These are phyloP conservation scores for Buphagus erythrorhynchus DNA, from an alignment of 2,797 vertebrate genomes.

Conservation along the genomic window DNA sequence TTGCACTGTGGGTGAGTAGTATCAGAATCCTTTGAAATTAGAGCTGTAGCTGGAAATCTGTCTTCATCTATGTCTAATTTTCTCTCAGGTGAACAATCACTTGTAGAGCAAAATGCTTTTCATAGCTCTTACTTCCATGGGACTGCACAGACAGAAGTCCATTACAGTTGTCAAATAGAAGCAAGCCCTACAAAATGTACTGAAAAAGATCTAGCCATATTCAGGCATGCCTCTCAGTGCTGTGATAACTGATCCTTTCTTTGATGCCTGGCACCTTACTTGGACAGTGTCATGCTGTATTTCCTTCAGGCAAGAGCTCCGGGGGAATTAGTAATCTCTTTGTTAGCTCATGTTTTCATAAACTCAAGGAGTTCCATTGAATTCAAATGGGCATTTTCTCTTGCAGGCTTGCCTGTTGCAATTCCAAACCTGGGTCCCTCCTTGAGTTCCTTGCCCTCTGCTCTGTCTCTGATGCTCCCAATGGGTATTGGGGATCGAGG, in stretches of 20 bases:
- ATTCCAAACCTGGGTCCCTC: slow-evolving; percentile 96
- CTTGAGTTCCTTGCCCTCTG: slow-evolving; percentile 93
- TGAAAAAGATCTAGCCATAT: not conserved
- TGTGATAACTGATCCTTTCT: not conserved
- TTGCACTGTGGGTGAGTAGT: not conserved
- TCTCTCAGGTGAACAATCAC: not conserved
- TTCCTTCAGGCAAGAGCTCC: not conserved
- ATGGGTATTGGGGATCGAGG: slow-evolving; percentile 97
- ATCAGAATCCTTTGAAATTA: not conserved
- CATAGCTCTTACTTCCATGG: not conserved
- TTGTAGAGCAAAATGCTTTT: not conserved
- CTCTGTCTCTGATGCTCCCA: slow-evolving; percentile 96
- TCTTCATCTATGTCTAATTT: not conserved
- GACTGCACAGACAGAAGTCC: not conserved
- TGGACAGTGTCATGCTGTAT: not conserved
- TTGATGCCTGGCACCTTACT: not conserved
- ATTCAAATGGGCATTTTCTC: not conserved
- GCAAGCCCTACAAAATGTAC: not conserved
- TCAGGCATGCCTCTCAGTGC: not conserved
- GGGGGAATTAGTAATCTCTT: not conserved
- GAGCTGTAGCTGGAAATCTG: not conserved
- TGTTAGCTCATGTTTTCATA: not conserved
- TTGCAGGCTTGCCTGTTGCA: slow-evolving; percentile 92
- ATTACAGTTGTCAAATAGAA: not conserved
- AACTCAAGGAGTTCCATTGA: not conserved